Base-by-base conservation (phyloP, 1,140 invertebrate genomes). In the Danaus plexippus region DNA sequence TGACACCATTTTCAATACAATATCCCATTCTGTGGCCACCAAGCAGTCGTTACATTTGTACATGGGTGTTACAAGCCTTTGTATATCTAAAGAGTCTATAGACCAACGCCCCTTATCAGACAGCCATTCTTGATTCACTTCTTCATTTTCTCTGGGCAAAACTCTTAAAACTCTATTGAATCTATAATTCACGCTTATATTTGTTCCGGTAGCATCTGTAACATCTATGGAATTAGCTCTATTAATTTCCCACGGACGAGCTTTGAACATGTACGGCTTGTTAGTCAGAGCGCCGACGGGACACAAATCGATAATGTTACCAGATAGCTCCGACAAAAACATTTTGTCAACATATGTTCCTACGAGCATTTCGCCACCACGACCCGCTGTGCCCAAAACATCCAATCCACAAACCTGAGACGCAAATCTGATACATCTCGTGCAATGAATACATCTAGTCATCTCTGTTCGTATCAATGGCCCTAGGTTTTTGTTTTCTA, bases 291-390 rank as follows among this genome's bases (percentile, higher is more conserved):
- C 98, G 55, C 98, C 98, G 15, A 99, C 98, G 43, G 98, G 98
- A 84, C 98, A 99, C 48, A 99, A 89, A 89, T 99, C 98, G 69
- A 99, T 99, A 13, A 99, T 93, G 82, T 99, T 99, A 43, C 98
- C 98, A 51, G 97, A 99, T 10, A 99, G 87, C 88, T 99, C 98
- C 0, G 97, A 98, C 44, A 97, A 89, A 75, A 99, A 96, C 88
- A 99, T 92, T 88, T 99, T 99, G 74, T 99, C 97, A 5, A 99
- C 96, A 75, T 99, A 99, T 0, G 98, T 99, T 32, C 98, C 98
- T 56, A 99, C 95, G 87, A 95, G 79, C 87, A 90, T 83, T 47
- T 90, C 71, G 11, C 74, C 84, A 1, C 93, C 92, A 52, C 93
- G 87, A 0, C 92, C 92, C 10, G 91, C 91, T 0, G 92, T 92